Evolutionary conservation across 1,140 invertebrate genomes (phyloP).

Genomic region (Leptestheria dahalacensis): DNA sequence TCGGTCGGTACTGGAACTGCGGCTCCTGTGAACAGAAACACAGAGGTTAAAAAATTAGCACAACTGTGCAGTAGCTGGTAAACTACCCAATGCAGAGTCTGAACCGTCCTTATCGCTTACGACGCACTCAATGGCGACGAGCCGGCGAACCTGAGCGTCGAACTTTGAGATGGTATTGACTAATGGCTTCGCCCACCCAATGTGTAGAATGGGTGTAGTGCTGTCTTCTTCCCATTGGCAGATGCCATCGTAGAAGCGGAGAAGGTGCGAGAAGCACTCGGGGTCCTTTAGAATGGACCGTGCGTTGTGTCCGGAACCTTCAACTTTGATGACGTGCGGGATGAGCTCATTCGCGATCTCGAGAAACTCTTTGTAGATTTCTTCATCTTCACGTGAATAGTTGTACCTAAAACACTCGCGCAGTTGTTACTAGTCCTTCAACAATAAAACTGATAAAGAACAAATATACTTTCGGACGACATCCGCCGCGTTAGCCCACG

Average conservation of each 20-base stretch:
- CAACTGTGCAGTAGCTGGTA: conserved; percentile 21
- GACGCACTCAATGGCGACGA: conserved; percentile 41
- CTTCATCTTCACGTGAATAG: conserved; percentile 87
- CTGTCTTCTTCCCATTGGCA: conserved; percentile 95
- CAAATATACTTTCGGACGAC: conserved; percentile 63
- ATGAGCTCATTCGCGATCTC: conserved; percentile 92
- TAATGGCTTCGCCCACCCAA: conserved; percentile 88
- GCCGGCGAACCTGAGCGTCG: conserved; percentile 65
- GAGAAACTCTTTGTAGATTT: conserved; percentile 72
- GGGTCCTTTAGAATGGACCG: conserved; percentile 68
- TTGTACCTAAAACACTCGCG: conserved; percentile 58
- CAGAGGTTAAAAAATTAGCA: no score
- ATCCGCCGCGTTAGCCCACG: conserved; percentile 85
- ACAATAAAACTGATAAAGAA: neutral
- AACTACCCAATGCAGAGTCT: neutral
- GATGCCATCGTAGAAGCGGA: conserved; percentile 89
- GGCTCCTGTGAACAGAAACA: neutral
- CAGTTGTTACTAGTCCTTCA: no score
- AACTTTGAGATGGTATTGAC: conserved; percentile 90
- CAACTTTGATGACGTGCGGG: conserved; percentile 78
- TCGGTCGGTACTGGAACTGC: neutral
- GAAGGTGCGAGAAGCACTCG: conserved; percentile 74
- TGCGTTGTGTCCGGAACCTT: conserved; percentile 56
- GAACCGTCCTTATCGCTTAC: neutral
- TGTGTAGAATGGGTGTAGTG: conserved; percentile 83